phyloP scores from a whole-genome alignment of 2,797 vertebrate species.

The Periophthalmus magnuspinnatus region DNA sequence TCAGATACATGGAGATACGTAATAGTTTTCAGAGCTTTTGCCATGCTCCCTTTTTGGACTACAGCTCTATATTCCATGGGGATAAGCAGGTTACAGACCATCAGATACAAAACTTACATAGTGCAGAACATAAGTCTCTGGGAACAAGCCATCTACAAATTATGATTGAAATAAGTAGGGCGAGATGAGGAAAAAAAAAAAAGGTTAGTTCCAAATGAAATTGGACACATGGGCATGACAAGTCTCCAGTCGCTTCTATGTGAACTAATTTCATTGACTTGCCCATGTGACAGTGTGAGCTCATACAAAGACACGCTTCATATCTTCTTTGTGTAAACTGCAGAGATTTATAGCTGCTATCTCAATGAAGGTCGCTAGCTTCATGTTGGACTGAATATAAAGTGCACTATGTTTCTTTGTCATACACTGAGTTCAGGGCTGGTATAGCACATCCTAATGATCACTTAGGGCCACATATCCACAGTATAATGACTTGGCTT shows the following conservation, averaged over 20 bases:
- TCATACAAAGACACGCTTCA: neutral
- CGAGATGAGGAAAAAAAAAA: neutral
- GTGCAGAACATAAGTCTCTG: neutral
- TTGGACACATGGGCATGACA: neutral
- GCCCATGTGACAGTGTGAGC: neutral
- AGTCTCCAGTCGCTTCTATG: neutral
- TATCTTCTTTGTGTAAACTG: neutral
- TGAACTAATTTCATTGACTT: neutral
- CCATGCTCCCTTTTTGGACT: no score
- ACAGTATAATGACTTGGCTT: conserved; percentile 1
- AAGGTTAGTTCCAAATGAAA: neutral
- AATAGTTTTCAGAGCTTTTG: no score
- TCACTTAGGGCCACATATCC: conserved; percentile 1
- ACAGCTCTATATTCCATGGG: no score
- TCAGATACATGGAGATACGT: no score
- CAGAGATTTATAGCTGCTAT: conserved; percentile 23
- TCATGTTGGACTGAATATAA: neutral
- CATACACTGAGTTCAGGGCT: neutral
- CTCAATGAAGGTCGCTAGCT: conserved; percentile 11
- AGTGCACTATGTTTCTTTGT: neutral
- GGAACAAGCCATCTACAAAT: neutral
- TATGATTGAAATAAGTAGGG: neutral
- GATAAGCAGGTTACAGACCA: no score
- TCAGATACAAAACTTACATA: neutral
- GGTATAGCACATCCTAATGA: neutral